Conservation (phyloP, 2,888 invertebrate species). For the Platycnemis pennipes region DNA sequence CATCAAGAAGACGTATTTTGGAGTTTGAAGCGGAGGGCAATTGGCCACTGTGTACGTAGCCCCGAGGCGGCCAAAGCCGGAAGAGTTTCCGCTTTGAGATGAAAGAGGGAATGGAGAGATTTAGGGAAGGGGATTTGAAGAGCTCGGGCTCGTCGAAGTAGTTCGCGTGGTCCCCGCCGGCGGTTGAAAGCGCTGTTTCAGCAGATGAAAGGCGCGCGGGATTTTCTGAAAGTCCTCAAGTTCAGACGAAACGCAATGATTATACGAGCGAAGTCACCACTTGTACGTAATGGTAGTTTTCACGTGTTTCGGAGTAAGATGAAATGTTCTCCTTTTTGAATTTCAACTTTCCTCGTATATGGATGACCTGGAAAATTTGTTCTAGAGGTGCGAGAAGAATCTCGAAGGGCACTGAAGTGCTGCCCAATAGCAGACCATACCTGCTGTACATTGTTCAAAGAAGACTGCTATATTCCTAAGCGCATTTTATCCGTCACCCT, state of each 20-base stretch:
- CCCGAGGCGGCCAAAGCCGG: background rate
- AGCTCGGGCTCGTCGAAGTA: background rate
- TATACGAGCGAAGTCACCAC: background rate
- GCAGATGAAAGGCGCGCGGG: background rate
- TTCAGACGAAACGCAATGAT: background rate
- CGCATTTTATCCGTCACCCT: too few species aligned
- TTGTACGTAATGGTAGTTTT: background rate
- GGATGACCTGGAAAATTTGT: too few species aligned
- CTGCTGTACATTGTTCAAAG: too few species aligned
- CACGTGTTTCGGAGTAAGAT: background rate
- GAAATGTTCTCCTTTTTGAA: background rate
- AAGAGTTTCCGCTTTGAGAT: background rate
- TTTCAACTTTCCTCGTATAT: background rate
- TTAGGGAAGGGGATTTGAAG: too few species aligned
- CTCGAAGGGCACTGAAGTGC: too few species aligned
- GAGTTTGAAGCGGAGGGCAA: too few species aligned
- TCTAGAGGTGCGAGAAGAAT: too few species aligned
- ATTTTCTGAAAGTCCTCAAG: background rate
- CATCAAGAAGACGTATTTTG: slow-evolving; percentile 26
- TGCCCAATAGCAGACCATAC: too few species aligned
- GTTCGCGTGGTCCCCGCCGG: background rate
- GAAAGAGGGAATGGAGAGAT: background rate
- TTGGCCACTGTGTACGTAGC: background rate
- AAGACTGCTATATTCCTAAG: too few species aligned
- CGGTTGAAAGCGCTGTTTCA: background rate